Percentiles rank a stretch among this genome's conserved stretches.
These are phyloP conservation scores for Microtus richardsoni DNA, from an alignment of 2,113 vertebrate species.

Conservation along the genomic window DNA sequence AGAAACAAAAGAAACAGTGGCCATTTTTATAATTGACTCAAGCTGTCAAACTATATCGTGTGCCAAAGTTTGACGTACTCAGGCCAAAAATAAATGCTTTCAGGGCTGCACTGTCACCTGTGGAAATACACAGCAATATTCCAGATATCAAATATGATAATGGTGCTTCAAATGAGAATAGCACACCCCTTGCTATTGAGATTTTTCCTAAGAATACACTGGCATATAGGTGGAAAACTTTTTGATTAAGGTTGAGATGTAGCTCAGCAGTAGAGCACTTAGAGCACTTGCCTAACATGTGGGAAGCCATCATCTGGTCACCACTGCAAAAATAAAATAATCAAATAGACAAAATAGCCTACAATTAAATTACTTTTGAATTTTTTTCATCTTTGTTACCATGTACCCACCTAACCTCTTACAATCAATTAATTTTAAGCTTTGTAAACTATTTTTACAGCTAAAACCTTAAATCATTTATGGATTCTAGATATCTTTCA, in stretches of 20 bases:
- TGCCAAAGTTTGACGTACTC: slow-evolving; percentile 49
- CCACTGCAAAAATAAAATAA: not conserved
- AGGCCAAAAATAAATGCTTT: slow-evolving; percentile 7
- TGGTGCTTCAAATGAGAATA: slow-evolving; percentile 33
- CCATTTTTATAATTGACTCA: slow-evolving; percentile 67
- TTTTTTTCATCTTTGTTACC: not conserved
- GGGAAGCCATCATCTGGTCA: not conserved
- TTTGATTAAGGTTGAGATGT: not conserved
- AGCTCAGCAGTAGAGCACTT: not conserved
- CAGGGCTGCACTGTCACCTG: not conserved
- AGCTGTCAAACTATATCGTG: slow-evolving; percentile 53
- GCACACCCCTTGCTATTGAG: not conserved
- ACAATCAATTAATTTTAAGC: not conserved
- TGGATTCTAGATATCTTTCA: slow-evolving; percentile 5
- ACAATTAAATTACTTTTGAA: slow-evolving; percentile 20
- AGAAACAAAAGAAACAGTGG: slow-evolving; percentile 69
- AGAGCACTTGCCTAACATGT: not conserved
- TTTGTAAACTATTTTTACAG: not conserved
- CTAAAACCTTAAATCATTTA: not conserved
- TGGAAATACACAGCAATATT: slow-evolving; percentile 45
- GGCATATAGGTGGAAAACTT: not conserved
- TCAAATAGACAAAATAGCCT: not conserved
- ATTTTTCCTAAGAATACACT: not conserved
- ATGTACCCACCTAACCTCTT: not conserved
- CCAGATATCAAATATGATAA: not conserved